Evolutionary conservation across 1,140 invertebrate genomes (phyloP), one percentile per base, ranked within the genome.

Genomic region (Meloidogyne floridensis): DNA sequence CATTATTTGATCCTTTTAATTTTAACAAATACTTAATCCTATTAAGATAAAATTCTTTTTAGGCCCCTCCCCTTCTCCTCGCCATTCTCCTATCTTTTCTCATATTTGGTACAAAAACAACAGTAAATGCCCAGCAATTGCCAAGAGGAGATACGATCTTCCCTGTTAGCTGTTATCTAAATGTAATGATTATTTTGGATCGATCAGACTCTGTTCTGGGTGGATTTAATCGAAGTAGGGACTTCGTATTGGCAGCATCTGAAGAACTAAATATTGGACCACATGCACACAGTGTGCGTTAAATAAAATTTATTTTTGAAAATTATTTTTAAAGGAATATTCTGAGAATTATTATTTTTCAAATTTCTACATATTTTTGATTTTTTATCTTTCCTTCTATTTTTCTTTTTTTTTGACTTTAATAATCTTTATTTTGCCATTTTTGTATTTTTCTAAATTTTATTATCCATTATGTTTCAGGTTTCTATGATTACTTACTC

Each of bases 401-500:
- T 47, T 47, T 47, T 47, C 43, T 47, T 47, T 47, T 47, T 47
- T 47, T 47, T 8, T 32, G 32, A 32, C 47, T 47, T 47, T 47
- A 4, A 47, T 47, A 47, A 47, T 47, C 47, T 47, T 47, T 47
- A 47, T 47, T 47, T 8, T 47, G 4, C 7, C 7, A 47, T 47
- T 47, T 47, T 47, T 47, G 47, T 47, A 47, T 47, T 47, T 47
- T 47, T 47, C 70, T 71, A 42, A 71, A 13, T 47, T 73, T 43
- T 13, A n/a, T 20, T 11, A 73, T 13, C 11, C 13, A 47, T 4
- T 71, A 6, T 71, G 0, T 8, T 71, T 72, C 43, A 87, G 87
- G 79, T 84, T 20, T 84, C 87, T 4, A 88, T 88, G 88, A 88
- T 88, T 79, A 87, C 89, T n/a, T 88, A 88, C 74, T 88, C 87